Conservation (phyloP, 2,113 vertebrate genomes). For the Falco punctatus region DNA sequence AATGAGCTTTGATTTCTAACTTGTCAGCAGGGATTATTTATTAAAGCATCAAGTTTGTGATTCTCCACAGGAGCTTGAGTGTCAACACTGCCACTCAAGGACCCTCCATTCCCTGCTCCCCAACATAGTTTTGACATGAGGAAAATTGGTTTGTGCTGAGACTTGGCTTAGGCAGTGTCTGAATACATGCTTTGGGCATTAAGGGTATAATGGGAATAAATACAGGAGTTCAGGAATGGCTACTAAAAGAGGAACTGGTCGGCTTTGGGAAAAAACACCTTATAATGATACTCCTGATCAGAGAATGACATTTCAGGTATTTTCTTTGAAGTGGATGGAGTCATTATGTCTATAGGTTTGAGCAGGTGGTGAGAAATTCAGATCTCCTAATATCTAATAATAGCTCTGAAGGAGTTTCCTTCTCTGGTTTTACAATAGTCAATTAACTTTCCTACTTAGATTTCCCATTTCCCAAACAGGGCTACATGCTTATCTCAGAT, state of each 20-base stretch:
- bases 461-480: not conserved
- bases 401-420: not conserved
- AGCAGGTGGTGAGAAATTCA: not conserved
- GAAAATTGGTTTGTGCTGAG: not conserved
- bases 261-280: not conserved
- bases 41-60: constrained; percentile 27
- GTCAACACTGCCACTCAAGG: constrained; percentile 5
- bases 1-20: constrained; percentile 62
- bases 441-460: not conserved
- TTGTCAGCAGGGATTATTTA: constrained; percentile 54
- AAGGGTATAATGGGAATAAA: not conserved
- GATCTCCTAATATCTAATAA: not conserved
- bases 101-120: not conserved
- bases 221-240: not conserved
- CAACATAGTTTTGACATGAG: not conserved
- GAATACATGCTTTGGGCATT: not conserved
- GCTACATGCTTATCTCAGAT: not conserved
- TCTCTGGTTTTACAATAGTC: not conserved
- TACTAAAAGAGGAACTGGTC: not conserved
- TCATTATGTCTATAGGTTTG: not conserved
- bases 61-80: not conserved
- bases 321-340: not conserved
- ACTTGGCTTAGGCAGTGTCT: not conserved
- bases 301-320: not conserved
- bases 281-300: not conserved